Percentiles rank a stretch among this genome's conserved stretches.
Evolutionary conservation across 2,888 invertebrate species (phyloP).

Genomic region (Erebia ligea): DNA sequence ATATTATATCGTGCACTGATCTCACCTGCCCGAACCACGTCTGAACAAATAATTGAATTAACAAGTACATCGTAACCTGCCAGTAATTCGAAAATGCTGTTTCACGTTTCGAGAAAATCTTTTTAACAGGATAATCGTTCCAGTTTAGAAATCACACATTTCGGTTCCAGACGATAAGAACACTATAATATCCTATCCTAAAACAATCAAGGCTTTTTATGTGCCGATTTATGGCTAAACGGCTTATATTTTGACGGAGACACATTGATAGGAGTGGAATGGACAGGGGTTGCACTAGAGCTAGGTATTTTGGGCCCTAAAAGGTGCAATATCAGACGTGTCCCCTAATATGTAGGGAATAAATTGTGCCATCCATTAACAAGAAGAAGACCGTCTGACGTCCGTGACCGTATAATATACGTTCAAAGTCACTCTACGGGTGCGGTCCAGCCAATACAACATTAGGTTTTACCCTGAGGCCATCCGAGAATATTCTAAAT

Average conservation of each 20-base stretch:
- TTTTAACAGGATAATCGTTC: neutral
- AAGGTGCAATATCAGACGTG: no score
- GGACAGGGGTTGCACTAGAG: no score
- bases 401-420: conserved; percentile 4
- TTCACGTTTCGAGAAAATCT: neutral
- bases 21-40: neutral
- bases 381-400: neutral
- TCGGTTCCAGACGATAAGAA: neutral
- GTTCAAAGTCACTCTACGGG: conserved; percentile 1
- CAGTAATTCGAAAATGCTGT: neutral
- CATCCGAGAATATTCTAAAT: neutral
- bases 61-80: neutral
- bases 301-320: no score
- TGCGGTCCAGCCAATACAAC: neutral
- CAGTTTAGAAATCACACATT: neutral
- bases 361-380: conserved; percentile 13
- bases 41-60: neutral
- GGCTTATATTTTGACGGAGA: no score
- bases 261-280: no score
- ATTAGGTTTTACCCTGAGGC: neutral
- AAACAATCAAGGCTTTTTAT: no score
- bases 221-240: no score
- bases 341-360: neutral
- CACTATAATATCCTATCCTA: neutral
- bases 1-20: neutral